Evolutionary conservation across 2,797 vertebrate genomes (phyloP).

Genomic region (Characodon lateralis): DNA sequence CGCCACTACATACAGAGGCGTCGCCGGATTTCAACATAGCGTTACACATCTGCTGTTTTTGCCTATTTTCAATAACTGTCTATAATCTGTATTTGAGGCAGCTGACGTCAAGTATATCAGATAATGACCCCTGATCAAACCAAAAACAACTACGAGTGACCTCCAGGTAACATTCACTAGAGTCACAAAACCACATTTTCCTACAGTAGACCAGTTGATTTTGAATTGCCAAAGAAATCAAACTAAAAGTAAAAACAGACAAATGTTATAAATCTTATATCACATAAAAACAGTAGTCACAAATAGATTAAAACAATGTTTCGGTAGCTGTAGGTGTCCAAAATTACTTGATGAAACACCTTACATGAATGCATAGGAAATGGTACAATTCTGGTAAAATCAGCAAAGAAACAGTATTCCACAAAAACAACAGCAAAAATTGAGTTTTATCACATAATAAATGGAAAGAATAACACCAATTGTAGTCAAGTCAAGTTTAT

Average conservation of each 20-base stretch:
- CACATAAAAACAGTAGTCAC: neutral
- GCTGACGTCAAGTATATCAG: neutral
- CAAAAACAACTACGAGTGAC: neutral
- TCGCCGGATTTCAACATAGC: neutral
- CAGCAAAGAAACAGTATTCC: neutral
- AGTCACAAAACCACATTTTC: neutral
- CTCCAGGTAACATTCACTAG: neutral
- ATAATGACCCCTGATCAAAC: neutral
- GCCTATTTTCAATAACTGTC: neutral
- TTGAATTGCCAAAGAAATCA: neutral
- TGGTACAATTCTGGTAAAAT: neutral
- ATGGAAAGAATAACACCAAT: neutral
- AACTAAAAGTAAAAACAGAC: neutral
- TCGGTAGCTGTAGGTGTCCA: neutral
- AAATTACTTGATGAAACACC: no score
- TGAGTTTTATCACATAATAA: neutral
- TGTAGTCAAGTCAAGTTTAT: neutral
- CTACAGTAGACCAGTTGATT: neutral
- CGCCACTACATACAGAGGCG: neutral
- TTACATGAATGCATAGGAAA: neutral
- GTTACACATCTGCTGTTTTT: neutral
- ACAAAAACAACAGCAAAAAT: neutral
- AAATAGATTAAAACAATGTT: neutral
- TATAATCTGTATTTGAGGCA: neutral
- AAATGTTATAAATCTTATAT: neutral